phyloP scores from a whole-genome alignment of 2,888 invertebrate genomes.

The Caenorhabditis virilis region DNA sequence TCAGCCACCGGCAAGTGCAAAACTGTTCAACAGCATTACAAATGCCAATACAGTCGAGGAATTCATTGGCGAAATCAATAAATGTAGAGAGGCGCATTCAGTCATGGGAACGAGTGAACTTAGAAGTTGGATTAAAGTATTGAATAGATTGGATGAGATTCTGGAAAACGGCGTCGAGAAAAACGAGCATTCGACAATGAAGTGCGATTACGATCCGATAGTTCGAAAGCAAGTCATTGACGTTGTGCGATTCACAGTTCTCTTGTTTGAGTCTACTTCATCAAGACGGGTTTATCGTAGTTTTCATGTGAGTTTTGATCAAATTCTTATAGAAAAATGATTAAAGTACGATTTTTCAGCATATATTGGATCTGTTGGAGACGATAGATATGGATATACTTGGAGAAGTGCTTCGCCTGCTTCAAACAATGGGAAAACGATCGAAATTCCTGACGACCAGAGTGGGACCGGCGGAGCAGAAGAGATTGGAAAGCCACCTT shows the following conservation, averaged over 20 bases:
- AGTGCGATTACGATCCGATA: conserved; percentile 12
- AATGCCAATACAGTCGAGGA: conserved; percentile 19
- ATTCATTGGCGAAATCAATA: conserved; percentile 41
- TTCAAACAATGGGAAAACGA: conserved; percentile 60
- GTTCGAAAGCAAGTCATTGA: conserved; percentile 16
- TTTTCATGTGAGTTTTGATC: conserved; percentile 55
- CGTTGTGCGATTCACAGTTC: conserved; percentile 57
- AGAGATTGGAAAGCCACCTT: conserved; percentile 45
- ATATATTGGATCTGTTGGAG: conserved; percentile 56
- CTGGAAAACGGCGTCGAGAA: conserved; percentile 44
- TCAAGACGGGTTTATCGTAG: conserved; percentile 59
- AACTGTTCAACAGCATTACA: conserved; percentile 19
- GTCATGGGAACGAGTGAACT: conserved; percentile 56
- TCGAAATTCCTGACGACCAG: conserved; percentile 56
- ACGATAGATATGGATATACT: conserved; percentile 53
- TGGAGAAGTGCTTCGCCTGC: conserved; percentile 53
- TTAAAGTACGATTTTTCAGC: conserved; percentile 46
- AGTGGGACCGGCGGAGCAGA: conserved; percentile 40
- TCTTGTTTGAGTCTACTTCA: conserved; percentile 64
- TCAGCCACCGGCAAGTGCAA: conserved; percentile 30
- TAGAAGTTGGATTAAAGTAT: conserved; percentile 56
- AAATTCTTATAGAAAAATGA: no score
- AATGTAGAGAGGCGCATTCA: conserved; percentile 35
- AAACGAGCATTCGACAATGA: conserved; percentile 14
- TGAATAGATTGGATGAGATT: conserved; percentile 59